Evolutionary conservation across 2,797 vertebrate species (phyloP).

Genomic region (Lepidocolaptes lacrymiger): DNA sequence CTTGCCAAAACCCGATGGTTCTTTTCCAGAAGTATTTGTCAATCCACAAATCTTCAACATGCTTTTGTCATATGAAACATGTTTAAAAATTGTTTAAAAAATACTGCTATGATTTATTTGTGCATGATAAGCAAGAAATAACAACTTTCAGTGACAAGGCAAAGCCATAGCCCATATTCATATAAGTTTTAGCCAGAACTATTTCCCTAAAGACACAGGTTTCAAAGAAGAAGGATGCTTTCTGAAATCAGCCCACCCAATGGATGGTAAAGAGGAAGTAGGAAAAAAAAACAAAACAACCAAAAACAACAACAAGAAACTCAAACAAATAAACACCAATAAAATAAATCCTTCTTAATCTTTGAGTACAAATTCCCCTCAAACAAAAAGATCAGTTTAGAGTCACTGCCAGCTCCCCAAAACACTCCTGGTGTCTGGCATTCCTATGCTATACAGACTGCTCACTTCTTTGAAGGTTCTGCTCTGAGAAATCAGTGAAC

Average conservation of each 20-base stretch:
- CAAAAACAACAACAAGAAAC: too few species aligned
- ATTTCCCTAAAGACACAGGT: neutral
- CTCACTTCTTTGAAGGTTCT: neutral
- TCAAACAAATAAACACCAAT: neutral
- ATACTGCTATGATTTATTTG: neutral
- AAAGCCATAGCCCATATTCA: neutral
- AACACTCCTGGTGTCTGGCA: neutral
- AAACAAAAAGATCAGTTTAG: neutral
- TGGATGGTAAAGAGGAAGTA: neutral
- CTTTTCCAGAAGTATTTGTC: neutral
- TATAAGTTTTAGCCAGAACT: neutral
- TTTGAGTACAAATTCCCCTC: neutral
- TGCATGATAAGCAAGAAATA: neutral
- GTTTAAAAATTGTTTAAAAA: neutral
- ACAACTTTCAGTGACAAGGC: neutral
- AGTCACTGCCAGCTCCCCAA: neutral
- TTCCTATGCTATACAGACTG: accelerated
- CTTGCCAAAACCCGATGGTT: neutral
- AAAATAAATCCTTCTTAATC: neutral
- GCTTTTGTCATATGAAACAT: neutral
- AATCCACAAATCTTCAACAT: neutral
- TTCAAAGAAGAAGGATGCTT: neutral
- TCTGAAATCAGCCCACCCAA: neutral
- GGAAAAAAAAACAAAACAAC: neutral
- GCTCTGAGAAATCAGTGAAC: neutral